phyloP scores from a whole-genome alignment of 1,140 invertebrate genomes.

The Sarcophaga peregrina region DNA sequence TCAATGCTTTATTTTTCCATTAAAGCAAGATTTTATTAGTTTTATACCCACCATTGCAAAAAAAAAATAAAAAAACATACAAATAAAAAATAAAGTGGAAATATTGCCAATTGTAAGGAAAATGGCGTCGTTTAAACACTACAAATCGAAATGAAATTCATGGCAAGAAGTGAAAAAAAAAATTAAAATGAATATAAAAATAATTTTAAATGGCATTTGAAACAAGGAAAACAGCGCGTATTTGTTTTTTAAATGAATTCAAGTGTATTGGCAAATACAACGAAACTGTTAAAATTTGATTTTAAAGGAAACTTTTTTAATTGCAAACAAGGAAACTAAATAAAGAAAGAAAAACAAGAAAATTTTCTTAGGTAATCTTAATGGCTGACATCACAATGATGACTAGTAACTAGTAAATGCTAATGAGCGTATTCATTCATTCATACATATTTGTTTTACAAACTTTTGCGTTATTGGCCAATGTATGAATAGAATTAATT shows the following conservation, averaged over 20 bases:
- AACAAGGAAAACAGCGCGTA: not conserved
- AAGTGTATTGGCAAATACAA: too few relatives aligned
- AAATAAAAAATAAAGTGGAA: not conserved
- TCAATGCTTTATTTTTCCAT: too few relatives aligned
- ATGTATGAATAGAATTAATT: slow-evolving; percentile 9
- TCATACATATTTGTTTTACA: not conserved
- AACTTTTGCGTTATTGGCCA: not conserved
- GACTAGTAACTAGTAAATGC: not conserved
- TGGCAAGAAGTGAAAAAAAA: not conserved
- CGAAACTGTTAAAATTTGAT: too few relatives aligned
- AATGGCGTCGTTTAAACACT: slow-evolving; percentile 24
- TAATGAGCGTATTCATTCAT: not conserved
- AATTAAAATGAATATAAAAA: too few relatives aligned
- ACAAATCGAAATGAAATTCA: not conserved
- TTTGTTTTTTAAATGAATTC: not conserved
- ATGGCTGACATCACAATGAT: too few relatives aligned
- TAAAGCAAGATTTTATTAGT: slow-evolving; percentile 15
- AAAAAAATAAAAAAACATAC: not conserved
- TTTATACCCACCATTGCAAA: not conserved
- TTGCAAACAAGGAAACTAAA: too few relatives aligned
- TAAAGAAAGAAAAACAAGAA: too few relatives aligned
- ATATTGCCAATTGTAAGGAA: not conserved
- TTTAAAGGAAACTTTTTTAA: too few relatives aligned
- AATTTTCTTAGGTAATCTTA: too few relatives aligned
- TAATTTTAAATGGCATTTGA: too few relatives aligned